Evolutionary conservation across 2,888 invertebrate species (phyloP), one percentile per base, ranked within the genome.

Genomic region (Drosophila borborema): DNA sequence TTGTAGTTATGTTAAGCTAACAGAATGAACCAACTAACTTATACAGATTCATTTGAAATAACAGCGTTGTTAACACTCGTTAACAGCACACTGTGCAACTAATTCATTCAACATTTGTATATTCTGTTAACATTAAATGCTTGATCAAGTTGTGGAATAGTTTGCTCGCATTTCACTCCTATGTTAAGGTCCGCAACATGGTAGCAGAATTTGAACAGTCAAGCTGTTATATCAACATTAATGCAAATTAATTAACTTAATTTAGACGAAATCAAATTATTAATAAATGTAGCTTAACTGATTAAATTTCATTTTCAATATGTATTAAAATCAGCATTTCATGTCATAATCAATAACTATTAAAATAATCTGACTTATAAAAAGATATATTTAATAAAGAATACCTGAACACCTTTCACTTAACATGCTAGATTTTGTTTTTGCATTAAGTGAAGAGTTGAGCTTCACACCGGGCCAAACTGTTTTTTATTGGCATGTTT

Each of bases 341-440:
- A 28, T 41, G 18, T 28, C 41, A 55, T 41, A 55, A 41, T 41
- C n/a, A 41, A 14, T 2, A 16, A 23, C 16, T 53, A 16, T 54
- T 36, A 10, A 54, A 23, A 38, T 4, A 54, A 10, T 8, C 41
- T 12, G 28, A 31, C 3, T 7, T 3, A 20, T 20, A 31, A 49
- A 16, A 6, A 7, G 16, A 6, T 40, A 40, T 31, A 41, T 18
- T 40, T 60, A 60, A 43, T 23, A 20, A 4, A 8, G 40, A 16
- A 53, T 31, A 38, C 9, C 14, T 16, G n/a, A 16, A 43, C 20
- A 18, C 55, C 48, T 56, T 55, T 51, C 71, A 43, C 64, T 64
- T 38, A 34, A 51, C 36, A 61, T 12, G 36, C 23, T 56, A 56
- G 49, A 68, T 16, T 31, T 60, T 49, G 38, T 36, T 38, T n/a